phyloP scores from a whole-genome alignment of 2,113 vertebrate species.

The Xiphophorus maculatus region DNA sequence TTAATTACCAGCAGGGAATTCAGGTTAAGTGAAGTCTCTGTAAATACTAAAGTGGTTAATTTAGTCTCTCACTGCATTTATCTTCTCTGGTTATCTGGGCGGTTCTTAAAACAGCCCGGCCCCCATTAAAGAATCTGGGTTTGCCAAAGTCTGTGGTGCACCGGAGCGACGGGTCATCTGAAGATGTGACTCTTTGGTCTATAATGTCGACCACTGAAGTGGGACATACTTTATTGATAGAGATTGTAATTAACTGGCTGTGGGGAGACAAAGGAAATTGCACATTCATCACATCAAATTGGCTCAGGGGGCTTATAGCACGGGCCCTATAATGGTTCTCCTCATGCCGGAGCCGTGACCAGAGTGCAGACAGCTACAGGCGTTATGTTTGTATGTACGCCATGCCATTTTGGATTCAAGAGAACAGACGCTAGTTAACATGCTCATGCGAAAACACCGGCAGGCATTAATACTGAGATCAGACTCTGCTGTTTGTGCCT shows the following conservation, averaged over 20 bases:
- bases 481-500: neutral
- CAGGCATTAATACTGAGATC: conserved; percentile 12
- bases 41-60: conserved; percentile 63
- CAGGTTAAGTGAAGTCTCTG: conserved; percentile 52
- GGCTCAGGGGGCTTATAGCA: conserved; percentile 57
- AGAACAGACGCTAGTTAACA: conserved; percentile 26
- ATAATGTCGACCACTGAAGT: conserved; percentile 61
- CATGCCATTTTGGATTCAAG: conserved; percentile 2
- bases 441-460: conserved; percentile 2
- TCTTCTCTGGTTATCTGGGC: conserved; percentile 50
- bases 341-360: conserved; percentile 63
- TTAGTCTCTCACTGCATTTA: conserved; percentile 48
- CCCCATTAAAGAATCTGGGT: conserved; percentile 49
- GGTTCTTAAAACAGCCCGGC: conserved; percentile 51
- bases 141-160: conserved; percentile 23
- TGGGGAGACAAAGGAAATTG: conserved; percentile 78
- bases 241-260: conserved; percentile 75
- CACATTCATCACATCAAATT: conserved; percentile 79
- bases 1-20: conserved; percentile 60
- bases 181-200: conserved; percentile 57
- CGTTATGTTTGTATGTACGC: conserved; percentile 37
- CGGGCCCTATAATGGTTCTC: conserved; percentile 65
- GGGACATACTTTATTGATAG: conserved; percentile 71
- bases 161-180: conserved; percentile 55
- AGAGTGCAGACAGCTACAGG: conserved; percentile 49